Base-by-base conservation (phyloP, 2,888 invertebrate species). In the Diadegma fenestrale region DNA sequence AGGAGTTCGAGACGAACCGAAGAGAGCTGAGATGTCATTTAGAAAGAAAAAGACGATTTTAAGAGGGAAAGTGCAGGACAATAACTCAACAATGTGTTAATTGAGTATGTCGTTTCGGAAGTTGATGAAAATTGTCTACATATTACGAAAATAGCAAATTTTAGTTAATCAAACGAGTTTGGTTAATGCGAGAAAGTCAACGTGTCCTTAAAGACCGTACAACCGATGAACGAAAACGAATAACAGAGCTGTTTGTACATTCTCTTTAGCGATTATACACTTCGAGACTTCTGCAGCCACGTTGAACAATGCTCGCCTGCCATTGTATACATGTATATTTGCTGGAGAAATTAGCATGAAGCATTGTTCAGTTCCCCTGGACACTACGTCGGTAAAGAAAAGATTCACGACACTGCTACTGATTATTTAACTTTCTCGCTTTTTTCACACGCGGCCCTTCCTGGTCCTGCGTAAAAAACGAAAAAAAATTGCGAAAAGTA, bases 321-420 rank as follows among this genome's bases (percentile, higher is more conserved):
- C 51, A 54, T 45, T 19, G 17, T 82, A 73, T 79, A 63, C 41
- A 30, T 83, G 41, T 79, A 69, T 22, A 22, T 61, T 51, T 8
- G 12, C 51, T 58, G 64, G 4, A 58, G 75, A 87, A 90, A 92
- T 92, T 91, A 92, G 89, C 92, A 91, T 91, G 90, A 90, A 88
- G 90, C 91, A 92, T 92, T 92, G 92, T 92, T 90, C 91, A 89
- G 91, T 88, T 89, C 88, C 82, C 83, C 76, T 68, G 64, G 58
- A 72, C 71, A 66, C 76, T 68, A 37, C 26, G 7, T 45, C 73
- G 69, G 69, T 58, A 89, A 88, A 86, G 84, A 88, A 82, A 75
- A n/a, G 4, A 48, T 26, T 58, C 82, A 41, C 80, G 64, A 48
- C 71, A n/a, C 71, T 58, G 58, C 26, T 22, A 26, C 26, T 58